Evolutionary conservation across 2,888 invertebrate species (phyloP).

Genomic region (Sesia bembeciformis): DNA sequence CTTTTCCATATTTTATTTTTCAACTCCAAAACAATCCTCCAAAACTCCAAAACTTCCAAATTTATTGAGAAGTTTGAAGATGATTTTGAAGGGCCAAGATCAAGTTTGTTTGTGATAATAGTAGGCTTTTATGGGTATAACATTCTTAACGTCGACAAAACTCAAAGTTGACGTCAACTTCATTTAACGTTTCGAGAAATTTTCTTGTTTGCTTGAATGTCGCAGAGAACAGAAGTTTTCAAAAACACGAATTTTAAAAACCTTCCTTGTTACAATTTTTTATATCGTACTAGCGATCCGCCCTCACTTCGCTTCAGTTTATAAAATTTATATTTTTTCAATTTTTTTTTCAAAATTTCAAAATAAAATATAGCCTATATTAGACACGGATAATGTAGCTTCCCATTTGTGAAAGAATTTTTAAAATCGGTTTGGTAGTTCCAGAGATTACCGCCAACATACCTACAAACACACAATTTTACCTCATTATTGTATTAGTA

Average conservation of each 20-base stretch:
- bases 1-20: too few relatives aligned
- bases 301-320: too few relatives aligned
- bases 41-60: not conserved
- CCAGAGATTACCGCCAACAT: too few relatives aligned
- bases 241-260: constrained; percentile 1
- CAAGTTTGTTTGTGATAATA: constrained; percentile 14
- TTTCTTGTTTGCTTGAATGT: constrained; percentile 6
- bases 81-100: not conserved
- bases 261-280: not conserved
- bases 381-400: too few relatives aligned
- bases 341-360: too few relatives aligned
- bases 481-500: too few relatives aligned
- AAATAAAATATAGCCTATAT: too few relatives aligned
- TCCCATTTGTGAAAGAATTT: too few relatives aligned
- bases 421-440: too few relatives aligned
- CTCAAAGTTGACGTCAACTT: constrained; percentile 6
- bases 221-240: constrained; percentile 6
- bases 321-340: too few relatives aligned
- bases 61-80: not conserved
- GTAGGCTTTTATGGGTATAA: constrained; percentile 17
- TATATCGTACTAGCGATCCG: too few relatives aligned
- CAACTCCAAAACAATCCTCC: not conserved
- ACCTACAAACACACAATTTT: too few relatives aligned
- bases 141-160: not conserved
- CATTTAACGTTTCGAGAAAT: constrained; percentile 10